phyloP scores from a whole-genome alignment of 2,797 vertebrate species.

The Decapterus maruadsi region DNA sequence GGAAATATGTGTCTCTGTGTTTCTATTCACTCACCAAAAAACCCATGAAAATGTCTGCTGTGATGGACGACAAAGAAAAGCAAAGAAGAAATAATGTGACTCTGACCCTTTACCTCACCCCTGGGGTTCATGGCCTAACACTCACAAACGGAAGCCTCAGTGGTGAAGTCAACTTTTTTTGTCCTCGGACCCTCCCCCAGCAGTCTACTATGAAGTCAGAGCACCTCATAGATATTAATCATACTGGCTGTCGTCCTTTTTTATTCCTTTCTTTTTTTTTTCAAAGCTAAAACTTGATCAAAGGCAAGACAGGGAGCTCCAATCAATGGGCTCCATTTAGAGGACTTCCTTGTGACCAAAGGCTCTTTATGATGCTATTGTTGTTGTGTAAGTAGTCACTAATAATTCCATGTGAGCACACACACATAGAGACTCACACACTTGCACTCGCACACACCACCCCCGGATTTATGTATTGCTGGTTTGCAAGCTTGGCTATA shows the following conservation, averaged over 20 bases:
- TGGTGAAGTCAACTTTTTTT: constrained; percentile 16
- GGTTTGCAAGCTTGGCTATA: constrained; percentile 48
- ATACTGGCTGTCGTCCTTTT: constrained; percentile 43
- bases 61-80: constrained; percentile 40
- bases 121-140: constrained; percentile 50
- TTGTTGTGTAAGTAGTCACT: constrained; percentile 41
- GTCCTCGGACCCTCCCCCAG: constrained; percentile 6
- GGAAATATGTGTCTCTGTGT: background rate
- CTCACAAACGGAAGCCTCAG: constrained; percentile 46
- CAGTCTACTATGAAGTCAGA: constrained; percentile 40
- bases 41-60: constrained; percentile 26
- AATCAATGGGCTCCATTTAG: constrained; percentile 25
- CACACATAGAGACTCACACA: constrained; percentile 33
- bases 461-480: constrained; percentile 44
- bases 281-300: constrained; percentile 42
- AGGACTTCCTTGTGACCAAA: constrained; percentile 27
- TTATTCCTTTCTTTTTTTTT: background rate
- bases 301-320: constrained; percentile 28
- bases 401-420: constrained; percentile 49
- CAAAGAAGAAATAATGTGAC: constrained; percentile 44
- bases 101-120: constrained; percentile 59
- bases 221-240: constrained; percentile 59
- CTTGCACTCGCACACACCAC: constrained; percentile 45
- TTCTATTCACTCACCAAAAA: constrained; percentile 28
- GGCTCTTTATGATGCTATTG: constrained; percentile 44